Base-by-base conservation (phyloP, 2,888 invertebrate species). In the Acanthosoma haemorrhoidale region DNA sequence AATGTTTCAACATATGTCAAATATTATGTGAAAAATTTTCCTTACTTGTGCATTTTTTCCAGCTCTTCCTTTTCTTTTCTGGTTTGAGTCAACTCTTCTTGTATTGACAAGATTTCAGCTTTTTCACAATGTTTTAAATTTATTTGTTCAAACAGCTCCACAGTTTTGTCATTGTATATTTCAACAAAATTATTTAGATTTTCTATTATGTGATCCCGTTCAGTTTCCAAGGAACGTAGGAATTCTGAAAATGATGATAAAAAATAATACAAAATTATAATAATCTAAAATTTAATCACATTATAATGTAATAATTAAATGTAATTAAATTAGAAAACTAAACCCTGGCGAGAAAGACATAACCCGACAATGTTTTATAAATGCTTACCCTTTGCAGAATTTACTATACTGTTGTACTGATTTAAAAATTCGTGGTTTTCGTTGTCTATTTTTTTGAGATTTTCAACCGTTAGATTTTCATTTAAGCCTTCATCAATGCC, bases 61-160 rank as follows among this genome's bases (percentile, higher is more conserved):
- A 69, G 4, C 69, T 72, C n/a, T 15, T 75, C 73, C 58, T 77
- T 78, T 4, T 79, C 79, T 11, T 71, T 57, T n/a, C 72, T 72
- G 15, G 78, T 68, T 51, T 75, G 71, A 11, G 72, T 74, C 18
- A 78, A 60, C 4, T 75, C 75, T 32, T 76, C 74, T 21, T 76
- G 61, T 31, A 78, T 43, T 3, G 69, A 59, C 16, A 71, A n/a
- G 3, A 71, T 16, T 11, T 66, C 58, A 43, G 59, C 64, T 6
- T 59, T 34, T 29, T 41, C 16, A 3, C 25, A 16, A 36, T 69
- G 68, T 1, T 68, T 34, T 11, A 15, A 29, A 34, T 68, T 64
- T 15, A 72, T 51, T n/a, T 68, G 51, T 16, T 57, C 39, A 58
- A 72, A 58, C 8, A 57, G 29, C n/a, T 63, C 11, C 39, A 61